These are phyloP conservation scores for Apis laboriosa DNA, from an alignment of 1,140 invertebrate species.

Conservation along the genomic window DNA sequence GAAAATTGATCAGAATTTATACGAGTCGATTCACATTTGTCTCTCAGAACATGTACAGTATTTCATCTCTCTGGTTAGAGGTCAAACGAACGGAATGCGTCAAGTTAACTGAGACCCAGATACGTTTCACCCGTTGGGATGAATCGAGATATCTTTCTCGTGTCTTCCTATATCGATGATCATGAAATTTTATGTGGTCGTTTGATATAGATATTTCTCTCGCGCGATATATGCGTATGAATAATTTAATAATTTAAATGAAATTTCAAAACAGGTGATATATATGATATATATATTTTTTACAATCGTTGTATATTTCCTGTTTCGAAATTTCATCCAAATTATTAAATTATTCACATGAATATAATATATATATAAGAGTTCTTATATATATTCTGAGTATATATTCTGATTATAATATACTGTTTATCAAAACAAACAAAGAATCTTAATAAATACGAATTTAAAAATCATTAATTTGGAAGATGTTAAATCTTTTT, in stretches of 20 bases:
- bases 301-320: no score
- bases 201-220: not conserved
- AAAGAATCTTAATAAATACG: no score
- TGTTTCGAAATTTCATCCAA: no score
- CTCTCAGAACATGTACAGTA: slow-evolving; percentile 17
- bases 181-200: not conserved
- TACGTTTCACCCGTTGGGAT: not conserved
- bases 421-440: no score
- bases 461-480: no score
- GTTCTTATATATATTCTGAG: no score
- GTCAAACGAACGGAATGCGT: slow-evolving; percentile 36
- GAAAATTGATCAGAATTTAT: slow-evolving; percentile 30
- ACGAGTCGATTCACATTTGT: slow-evolving; percentile 16
- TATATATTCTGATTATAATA: no score
- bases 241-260: not conserved
- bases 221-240: not conserved
- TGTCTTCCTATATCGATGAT: not conserved
- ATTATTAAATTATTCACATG: no score
- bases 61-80: slow-evolving; percentile 7
- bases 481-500: no score
- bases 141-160: slow-evolving; percentile 7
- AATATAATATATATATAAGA: no score
- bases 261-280: not conserved
- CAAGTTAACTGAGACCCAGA: slow-evolving; percentile 33
- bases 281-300: no score